Evolutionary conservation across 2,113 vertebrate genomes (phyloP), one percentile per base, ranked within the genome.

Genomic region (Tricholaema leucomelas): DNA sequence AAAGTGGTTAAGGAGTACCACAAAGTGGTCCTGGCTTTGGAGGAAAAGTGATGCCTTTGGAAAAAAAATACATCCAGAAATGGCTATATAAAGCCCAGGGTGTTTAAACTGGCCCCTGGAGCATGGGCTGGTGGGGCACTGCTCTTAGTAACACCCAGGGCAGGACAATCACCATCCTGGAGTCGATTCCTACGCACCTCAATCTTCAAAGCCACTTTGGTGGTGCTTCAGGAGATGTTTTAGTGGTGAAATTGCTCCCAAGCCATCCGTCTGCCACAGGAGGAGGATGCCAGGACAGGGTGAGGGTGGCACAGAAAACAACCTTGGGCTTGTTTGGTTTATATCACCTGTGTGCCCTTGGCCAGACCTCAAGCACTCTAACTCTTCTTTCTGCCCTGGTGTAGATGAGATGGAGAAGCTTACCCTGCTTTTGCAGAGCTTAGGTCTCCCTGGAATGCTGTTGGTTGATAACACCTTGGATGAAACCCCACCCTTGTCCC

Each of bases 161-260:
- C 55, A 61, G 56, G 70, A 61, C 56, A 66, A 70, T 6, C 28
- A 33, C 48, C 9, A 58, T 31, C 19, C 71, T 48, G 17, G 69
- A 58, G 56, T 0, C 23, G 12, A 69, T 48, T 73, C 52, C 38
- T 46, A 33, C 71, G 66, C 25, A 9, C 2, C 9, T 81, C 31
- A 25, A 2, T 15, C 46, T 66, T 38, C 1, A 1, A 27, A 50
- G 7, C 8, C 1, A 1, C 40, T 56, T 27, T 25, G 20, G 18
- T 0, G 0, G 52, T 10, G 6, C 1, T 65, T 55, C 3, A 3
- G 42, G 28, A 64, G 3, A 10, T n/a, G 16, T 30, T 79, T 65
- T 11, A 23, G 6, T 15, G 17, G 21, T 31, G n/a, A 28, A 70
- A 52, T 35, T 27, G 64, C 20, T 89, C 50, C n/a, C 9, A 19